A percentile compares a stretch with the other conserved stretches of the same genome.
These are phyloP conservation scores for Cottoperca gobio DNA, from an alignment of 2,797 vertebrate species.

Conservation along the genomic window DNA sequence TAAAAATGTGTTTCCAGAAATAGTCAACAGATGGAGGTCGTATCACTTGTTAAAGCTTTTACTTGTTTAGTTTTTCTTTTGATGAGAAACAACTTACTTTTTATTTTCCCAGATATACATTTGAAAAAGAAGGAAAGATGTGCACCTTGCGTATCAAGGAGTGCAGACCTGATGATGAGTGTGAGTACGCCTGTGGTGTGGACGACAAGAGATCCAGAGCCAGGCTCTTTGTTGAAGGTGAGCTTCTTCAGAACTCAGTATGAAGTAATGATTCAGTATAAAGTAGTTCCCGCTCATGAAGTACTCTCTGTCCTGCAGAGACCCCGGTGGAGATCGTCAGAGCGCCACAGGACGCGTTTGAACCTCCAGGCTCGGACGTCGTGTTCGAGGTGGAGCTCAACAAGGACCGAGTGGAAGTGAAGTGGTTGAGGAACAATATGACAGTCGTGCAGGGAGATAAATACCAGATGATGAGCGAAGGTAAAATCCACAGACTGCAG, in stretches of 20 bases:
- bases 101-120: constrained; percentile 85
- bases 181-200: constrained; percentile 97
- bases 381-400: constrained; percentile 95
- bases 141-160: constrained; percentile 93
- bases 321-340: constrained; percentile 95
- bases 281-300: constrained; percentile 3
- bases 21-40: too few relatives aligned
- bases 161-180: constrained; percentile 96
- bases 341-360: constrained; percentile 91
- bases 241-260: background rate
- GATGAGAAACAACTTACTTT: background rate
- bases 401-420: constrained; percentile 96
- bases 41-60: too few relatives aligned
- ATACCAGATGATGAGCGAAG: constrained; percentile 99
- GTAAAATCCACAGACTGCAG: constrained; percentile 94
- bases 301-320: constrained; percentile 82
- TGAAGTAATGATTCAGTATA: background rate
- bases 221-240: constrained; percentile 97
- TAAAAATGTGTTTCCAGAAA: too few relatives aligned
- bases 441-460: constrained; percentile 96
- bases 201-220: constrained; percentile 95
- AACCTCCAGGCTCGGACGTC: constrained; percentile 92
- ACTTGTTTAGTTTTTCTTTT: too few relatives aligned
- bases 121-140: constrained; percentile 92
- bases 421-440: constrained; percentile 98